phyloP scores from a whole-genome alignment of 2,113 vertebrate genomes.

The Sinocyclocheilus maitianheensis region DNA sequence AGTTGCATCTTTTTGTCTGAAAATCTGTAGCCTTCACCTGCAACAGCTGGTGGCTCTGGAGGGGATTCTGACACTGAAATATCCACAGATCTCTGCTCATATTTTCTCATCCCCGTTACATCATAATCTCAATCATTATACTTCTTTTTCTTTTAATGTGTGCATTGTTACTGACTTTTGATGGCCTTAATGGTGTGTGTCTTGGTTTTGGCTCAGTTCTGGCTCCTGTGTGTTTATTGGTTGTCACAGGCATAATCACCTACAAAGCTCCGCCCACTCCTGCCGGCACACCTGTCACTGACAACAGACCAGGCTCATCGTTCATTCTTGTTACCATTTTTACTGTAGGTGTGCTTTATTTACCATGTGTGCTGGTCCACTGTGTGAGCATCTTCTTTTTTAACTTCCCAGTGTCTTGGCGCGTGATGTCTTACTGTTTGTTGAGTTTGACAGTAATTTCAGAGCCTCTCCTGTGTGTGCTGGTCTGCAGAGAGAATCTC shows the following conservation, averaged over 20 bases:
- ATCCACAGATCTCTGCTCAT: not conserved
- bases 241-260: too few relatives aligned
- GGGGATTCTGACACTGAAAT: not conserved
- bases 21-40: not conserved
- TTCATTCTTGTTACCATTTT: not conserved
- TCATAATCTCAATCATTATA: not conserved
- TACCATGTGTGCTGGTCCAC: not conserved
- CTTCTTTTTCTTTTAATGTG: not conserved
- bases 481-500: too few relatives aligned
- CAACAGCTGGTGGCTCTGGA: constrained; percentile 1
- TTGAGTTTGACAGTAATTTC: too few relatives aligned
- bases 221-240: too few relatives aligned
- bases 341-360: not conserved
- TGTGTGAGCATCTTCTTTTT: not conserved
- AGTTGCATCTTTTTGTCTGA: not conserved
- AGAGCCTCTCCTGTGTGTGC: too few relatives aligned
- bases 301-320: not conserved
- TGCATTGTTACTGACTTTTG: not conserved
- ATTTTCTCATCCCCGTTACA: not conserved
- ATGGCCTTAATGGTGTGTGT: not conserved
- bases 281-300: not conserved
- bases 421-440: too few relatives aligned
- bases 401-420: too few relatives aligned
- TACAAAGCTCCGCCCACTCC: not conserved
- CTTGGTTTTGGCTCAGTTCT: too few relatives aligned